phyloP scores from a whole-genome alignment of 2,113 vertebrate genomes.

The Ailuropoda melanoleuca region DNA sequence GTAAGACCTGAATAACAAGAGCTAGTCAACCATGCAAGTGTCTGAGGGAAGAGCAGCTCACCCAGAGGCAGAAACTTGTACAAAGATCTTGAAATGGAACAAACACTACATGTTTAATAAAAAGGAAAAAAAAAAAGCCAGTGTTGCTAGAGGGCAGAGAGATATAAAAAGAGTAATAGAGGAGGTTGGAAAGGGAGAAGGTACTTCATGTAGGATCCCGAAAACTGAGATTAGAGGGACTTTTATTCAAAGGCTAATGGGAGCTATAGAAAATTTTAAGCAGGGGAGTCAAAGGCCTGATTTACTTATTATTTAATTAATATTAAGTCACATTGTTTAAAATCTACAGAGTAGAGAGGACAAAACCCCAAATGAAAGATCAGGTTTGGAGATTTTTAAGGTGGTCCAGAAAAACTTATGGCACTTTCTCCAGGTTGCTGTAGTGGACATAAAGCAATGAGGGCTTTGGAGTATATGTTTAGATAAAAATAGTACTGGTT shows the following conservation, averaged over 20 bases:
- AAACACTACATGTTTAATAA: not conserved
- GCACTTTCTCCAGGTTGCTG: not conserved
- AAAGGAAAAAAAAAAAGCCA: not conserved
- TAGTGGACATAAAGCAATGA: not conserved
- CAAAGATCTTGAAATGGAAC: not conserved
- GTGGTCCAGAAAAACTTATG: not conserved
- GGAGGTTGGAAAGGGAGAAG: not conserved
- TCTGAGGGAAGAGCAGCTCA: not conserved
- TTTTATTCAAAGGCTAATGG: not conserved
- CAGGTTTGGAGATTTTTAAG: not conserved
- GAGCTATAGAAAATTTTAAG: not conserved
- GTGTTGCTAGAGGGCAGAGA: not conserved
- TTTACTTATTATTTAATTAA: not conserved
- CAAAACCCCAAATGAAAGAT: not conserved
- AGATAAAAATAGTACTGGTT: not conserved
- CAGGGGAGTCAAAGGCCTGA: not conserved
- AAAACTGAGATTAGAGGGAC: not conserved
- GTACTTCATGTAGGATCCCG: not conserved
- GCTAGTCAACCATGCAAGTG: not conserved
- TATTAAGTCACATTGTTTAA: not conserved
- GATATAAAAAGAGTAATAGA: not conserved
- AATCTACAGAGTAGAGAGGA: not conserved
- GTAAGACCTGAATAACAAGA: not conserved
- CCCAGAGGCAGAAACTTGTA: not conserved
- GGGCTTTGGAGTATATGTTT: not conserved